A percentile compares a stretch with the other conserved stretches of the same genome.
These are phyloP conservation scores for Aleiodes leptofemur DNA, from an alignment of 2,888 invertebrate species.

Conservation along the genomic window DNA sequence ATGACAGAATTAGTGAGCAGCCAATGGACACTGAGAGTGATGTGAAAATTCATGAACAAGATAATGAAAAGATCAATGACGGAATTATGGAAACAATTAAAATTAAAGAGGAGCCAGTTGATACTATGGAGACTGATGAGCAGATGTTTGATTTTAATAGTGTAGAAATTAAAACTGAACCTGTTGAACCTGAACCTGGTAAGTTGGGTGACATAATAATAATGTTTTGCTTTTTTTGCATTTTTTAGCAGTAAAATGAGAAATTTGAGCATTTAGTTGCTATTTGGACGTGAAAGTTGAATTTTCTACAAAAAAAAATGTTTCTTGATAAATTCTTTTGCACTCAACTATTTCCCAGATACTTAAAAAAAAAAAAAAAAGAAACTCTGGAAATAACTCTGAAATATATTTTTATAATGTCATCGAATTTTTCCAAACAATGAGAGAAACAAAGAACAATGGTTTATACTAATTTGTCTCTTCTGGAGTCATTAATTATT, in stretches of 20 bases:
- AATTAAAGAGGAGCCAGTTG: slow-evolving; percentile 53
- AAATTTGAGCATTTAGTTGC: neutral
- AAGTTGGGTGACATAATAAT: slow-evolving; percentile 44
- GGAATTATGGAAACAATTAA: slow-evolving; percentile 78
- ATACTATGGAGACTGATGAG: slow-evolving; percentile 55
- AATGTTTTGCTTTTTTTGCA: neutral
- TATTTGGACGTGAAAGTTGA: neutral
- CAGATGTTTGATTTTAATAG: slow-evolving; percentile 60
- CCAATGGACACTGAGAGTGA: slow-evolving; percentile 52
- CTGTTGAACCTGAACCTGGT: slow-evolving; percentile 67
- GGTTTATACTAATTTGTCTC: neutral
- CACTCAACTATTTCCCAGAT: too few species aligned
- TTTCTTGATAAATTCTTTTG: too few species aligned
- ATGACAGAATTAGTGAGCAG: slow-evolving; percentile 47
- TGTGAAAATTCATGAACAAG: slow-evolving; percentile 76
- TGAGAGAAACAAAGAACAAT: too few species aligned
- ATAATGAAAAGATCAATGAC: slow-evolving; percentile 42
- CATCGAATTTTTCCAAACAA: too few species aligned
- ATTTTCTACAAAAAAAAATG: too few species aligned
- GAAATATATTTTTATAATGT: too few species aligned
- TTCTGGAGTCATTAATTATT: too few species aligned
- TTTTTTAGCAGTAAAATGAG: neutral
- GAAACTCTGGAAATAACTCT: too few species aligned
- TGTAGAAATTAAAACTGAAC: slow-evolving; percentile 67
- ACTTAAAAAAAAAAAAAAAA: too few species aligned